Evolutionary conservation across 2,888 invertebrate species (phyloP).

Genomic region (Oxycera nigricornis): DNA sequence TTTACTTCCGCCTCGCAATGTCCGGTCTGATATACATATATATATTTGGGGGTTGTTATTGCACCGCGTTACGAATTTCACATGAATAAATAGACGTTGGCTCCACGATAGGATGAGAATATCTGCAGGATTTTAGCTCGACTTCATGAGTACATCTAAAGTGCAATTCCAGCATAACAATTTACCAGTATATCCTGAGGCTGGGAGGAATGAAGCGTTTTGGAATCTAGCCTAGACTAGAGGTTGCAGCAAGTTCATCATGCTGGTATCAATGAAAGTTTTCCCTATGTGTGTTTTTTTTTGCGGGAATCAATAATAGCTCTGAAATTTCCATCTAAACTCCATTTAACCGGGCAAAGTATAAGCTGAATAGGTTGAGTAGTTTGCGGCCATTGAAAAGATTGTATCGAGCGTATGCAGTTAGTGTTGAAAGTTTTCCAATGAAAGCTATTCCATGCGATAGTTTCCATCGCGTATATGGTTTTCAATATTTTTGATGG

Average conservation of each 20-base stretch:
- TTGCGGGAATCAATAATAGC: not conserved
- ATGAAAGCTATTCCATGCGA: not conserved
- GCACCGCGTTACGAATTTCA: not conserved
- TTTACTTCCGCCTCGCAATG: not conserved
- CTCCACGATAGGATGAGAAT: not conserved
- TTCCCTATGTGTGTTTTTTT: not conserved
- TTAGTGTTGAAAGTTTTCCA: not conserved
- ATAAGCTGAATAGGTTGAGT: not conserved
- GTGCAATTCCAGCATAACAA: no score
- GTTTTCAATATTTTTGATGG: no score
- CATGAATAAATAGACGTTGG: not conserved
- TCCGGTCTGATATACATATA: not conserved
- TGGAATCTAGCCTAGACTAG: no score
- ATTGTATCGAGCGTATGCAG: not conserved
- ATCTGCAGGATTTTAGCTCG: not conserved
- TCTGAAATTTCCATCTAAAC: not conserved
- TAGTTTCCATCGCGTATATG: no score
- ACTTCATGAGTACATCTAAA: no score
- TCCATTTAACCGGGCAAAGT: not conserved
- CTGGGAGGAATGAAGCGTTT: no score
- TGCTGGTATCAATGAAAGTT: no score
- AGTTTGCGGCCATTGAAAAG: constrained; percentile 4
- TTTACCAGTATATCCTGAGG: no score
- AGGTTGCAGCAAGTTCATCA: no score
- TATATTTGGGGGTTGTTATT: not conserved